Base-by-base conservation (phyloP, 2,113 vertebrate species). In the Tyto alba region DNA sequence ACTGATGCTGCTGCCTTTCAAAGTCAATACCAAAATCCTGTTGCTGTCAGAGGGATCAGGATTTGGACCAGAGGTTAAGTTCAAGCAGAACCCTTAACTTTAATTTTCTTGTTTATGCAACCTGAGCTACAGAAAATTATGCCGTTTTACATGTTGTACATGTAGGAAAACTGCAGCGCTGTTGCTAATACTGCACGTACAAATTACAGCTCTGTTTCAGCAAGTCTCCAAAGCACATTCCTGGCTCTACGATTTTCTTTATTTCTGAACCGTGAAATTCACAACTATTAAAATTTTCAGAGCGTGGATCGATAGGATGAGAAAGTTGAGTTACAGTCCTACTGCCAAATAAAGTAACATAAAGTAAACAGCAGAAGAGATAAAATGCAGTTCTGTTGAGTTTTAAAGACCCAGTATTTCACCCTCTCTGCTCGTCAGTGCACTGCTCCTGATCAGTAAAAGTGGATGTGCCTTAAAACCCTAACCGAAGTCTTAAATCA, bases 51-150 rank as follows among this genome's bases (percentile, higher is more conserved):
- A 6, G 20, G 60, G 85, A 80, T 26, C 62, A 7, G 90, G 60
- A 34, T 73, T 77, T n/a, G 43, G 68, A 84, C 16, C 71, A 30
- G 45, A 78, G 57, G 45, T 53, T 13, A 20, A 32, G 27, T 50
- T 38, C 48, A 52, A 68, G 47, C 29, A 2, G 41, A 88, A 30
- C 29, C 19, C 45, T 48, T 7, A 4, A 4, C 38, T 67, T 72
- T 83, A 66, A 94, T 91, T 96, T 86, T 71, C 85, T 63, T 85
- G 83, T 74, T 18, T 17, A 11, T 80, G 56, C 93, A 96, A 92
- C 64, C 90, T 17, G 59, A 73, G 81, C 41, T 48, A 55, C 32
- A 36, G 72, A 52, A 78, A 12, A 2, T 69, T 52, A 27, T 2
- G 2, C 36, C 16, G 48, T 3, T 69, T 56, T 88, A 79, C 76